Percentiles rank a stretch among this genome's conserved stretches.
Conservation (phyloP, 2,888 invertebrate species). For the Archaeoteleia sp. region DNA sequence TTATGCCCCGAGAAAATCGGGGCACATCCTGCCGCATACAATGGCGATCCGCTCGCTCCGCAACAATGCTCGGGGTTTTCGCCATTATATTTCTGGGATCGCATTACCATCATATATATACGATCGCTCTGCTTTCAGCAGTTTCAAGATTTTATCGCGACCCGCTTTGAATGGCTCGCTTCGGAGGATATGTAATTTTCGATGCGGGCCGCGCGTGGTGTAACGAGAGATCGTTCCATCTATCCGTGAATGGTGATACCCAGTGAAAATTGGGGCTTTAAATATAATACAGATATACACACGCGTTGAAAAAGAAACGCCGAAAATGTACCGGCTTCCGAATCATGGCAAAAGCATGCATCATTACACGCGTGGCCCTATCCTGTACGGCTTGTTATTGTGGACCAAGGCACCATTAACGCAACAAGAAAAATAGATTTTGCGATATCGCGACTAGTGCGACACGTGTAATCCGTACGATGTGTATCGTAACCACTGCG, state of each 20-base stretch:
- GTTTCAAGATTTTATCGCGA: slow-evolving; percentile 61
- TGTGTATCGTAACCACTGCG: no score
- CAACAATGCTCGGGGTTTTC: slow-evolving; percentile 55
- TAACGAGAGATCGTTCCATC: slow-evolving; percentile 43
- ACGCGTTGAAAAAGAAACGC: no score
- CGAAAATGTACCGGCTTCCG: no score
- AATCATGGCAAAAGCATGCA: no score
- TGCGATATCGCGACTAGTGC: no score
- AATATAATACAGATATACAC: neutral
- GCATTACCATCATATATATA: slow-evolving; percentile 64
- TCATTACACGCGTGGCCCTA: no score
- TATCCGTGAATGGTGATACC: neutral
- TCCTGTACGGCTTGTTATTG: no score
- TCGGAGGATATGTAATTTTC: slow-evolving; percentile 55
- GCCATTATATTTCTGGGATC: slow-evolving; percentile 68
- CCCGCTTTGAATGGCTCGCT: slow-evolving; percentile 54
- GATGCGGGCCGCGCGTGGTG: slow-evolving; percentile 47
- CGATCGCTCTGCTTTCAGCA: slow-evolving; percentile 60
- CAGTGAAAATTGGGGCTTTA: slow-evolving; percentile 8
- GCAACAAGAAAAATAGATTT: no score
- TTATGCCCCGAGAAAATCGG: slow-evolving; percentile 65
- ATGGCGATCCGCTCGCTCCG: slow-evolving; percentile 42
- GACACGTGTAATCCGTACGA: no score
- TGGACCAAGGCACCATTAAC: no score
- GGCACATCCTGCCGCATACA: slow-evolving; percentile 67